phyloP scores from a whole-genome alignment of 1,140 invertebrate genomes.

The Heliconius himera region DNA sequence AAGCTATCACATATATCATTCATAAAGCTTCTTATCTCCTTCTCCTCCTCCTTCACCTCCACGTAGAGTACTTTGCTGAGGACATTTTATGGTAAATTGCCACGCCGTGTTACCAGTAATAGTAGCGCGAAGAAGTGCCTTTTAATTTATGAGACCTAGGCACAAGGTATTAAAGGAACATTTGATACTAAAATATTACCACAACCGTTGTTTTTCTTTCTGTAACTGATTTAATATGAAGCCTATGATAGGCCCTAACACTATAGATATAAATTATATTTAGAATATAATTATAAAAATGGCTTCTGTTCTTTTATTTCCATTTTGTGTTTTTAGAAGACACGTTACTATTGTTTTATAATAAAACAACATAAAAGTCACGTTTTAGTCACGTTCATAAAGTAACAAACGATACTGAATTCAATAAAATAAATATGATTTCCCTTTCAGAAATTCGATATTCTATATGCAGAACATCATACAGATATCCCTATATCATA shows the following conservation, averaged over 20 bases:
- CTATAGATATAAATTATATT: too few relatives aligned
- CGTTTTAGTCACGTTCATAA: neutral
- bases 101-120: neutral
- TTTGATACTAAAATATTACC: too few relatives aligned
- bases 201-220: too few relatives aligned
- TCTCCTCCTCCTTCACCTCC: neutral
- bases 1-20: neutral
- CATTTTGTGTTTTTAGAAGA: neutral
- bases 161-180: neutral
- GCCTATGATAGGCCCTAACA: neutral
- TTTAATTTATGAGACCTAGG: neutral
- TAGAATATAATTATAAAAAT: neutral
- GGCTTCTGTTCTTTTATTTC: neutral
- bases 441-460: conserved; percentile 10
- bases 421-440: conserved; percentile 11
- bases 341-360: neutral
- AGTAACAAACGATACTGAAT: neutral
- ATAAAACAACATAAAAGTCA: neutral
- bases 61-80: neutral
- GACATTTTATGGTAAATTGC: neutral
- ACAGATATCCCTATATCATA: conserved; percentile 3
- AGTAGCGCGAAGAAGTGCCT: neutral
- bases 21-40: neutral
- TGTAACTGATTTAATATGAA: neutral
- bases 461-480: conserved; percentile 2